Base-by-base conservation (phyloP, 2,888 invertebrate genomes). In the Caenorhabditis uteleia region DNA sequence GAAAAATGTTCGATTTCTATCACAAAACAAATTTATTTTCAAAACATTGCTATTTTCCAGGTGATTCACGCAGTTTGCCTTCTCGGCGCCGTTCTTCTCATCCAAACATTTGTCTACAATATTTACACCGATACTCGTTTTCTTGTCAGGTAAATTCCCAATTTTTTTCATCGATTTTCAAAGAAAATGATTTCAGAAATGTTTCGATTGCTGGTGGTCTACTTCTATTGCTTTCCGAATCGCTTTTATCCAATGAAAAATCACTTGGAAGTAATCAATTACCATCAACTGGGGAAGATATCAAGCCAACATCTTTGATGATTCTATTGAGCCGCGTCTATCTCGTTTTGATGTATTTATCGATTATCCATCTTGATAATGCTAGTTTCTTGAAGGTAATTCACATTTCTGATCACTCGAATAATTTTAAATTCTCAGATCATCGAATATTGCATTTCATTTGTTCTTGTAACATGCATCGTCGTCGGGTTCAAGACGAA, bases 121-220 rank as follows among this genome's bases (percentile, higher is more conserved):
- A 95, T 99, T 86, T 53, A 53, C 48, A 53, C 44, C 7, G 56
- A 55, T 20, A 45, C 46, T 40, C 42, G 25, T 18, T 54, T 36
- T n/a, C 47, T 51, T 5, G n/a, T 36, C 14, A 36, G 40, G 18
- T 48, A 47, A 34, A 6, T 5, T 47, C n/a, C n/a, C n/a, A 36
- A 36, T 34, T 26, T 47, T 5, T 31, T 3, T 8, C 7, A 21
- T n/a, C 18, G 21, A 18, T 45, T 3, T 23, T 16, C 7, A 10
- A 21, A 8, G 8, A 18, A 21, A 53, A 25, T 16, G 57, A 20
- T 8, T 56, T 45, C 76, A 86, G 98, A 60, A 98, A 97, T 86
- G 86, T 98, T 77, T 95, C 98, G 10, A 88, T 99, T 49, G 92
- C 94, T 77, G 98, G 98, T 57, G 97, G 95, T 12, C 88, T 99